phyloP scores from a whole-genome alignment of 2,113 vertebrate species.

The Cyprinodon brontotheroides region DNA sequence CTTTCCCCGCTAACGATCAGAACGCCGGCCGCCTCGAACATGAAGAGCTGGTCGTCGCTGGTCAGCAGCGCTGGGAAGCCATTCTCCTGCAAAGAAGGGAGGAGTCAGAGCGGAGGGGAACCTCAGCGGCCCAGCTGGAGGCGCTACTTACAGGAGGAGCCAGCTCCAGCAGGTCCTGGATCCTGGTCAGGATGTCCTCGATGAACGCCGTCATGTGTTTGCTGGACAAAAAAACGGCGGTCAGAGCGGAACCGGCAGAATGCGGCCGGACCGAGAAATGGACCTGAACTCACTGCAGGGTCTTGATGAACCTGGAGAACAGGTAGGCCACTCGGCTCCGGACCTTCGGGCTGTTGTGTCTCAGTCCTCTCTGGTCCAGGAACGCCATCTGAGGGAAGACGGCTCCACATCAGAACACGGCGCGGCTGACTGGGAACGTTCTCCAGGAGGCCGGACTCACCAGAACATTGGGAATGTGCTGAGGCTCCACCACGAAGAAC shows the following conservation, averaged over 20 bases:
- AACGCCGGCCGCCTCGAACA: conserved; percentile 95
- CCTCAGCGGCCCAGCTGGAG: no score
- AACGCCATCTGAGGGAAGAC: conserved; percentile 89
- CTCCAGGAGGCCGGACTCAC: conserved; percentile 70
- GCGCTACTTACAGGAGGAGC: conserved; percentile 87
- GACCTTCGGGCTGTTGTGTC: conserved; percentile 94
- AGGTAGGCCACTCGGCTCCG: conserved; percentile 95
- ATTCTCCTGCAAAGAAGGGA: conserved; percentile 84
- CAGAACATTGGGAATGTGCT: conserved; percentile 93
- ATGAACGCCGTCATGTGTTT: conserved; percentile 97
- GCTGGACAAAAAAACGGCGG: conserved; percentile 51
- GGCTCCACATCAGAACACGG: background rate
- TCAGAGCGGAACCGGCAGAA: background rate
- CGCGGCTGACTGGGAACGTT: background rate
- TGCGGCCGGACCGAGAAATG: background rate
- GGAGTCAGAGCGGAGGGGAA: no score
- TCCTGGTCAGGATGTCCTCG: conserved; percentile 93
- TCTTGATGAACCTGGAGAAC: conserved; percentile 97
- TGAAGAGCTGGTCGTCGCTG: conserved; percentile 97
- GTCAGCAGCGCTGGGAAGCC: conserved; percentile 90
- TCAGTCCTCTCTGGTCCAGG: conserved; percentile 94
- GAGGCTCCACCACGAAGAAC: conserved; percentile 95
- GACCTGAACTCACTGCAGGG: conserved; percentile 90
- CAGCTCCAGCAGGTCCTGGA: conserved; percentile 94
- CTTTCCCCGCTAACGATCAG: conserved; percentile 94